A percentile compares a stretch with the other conserved stretches of the same genome.
Conservation (phyloP, 2,888 invertebrate genomes). For the Cordilura impudica region DNA sequence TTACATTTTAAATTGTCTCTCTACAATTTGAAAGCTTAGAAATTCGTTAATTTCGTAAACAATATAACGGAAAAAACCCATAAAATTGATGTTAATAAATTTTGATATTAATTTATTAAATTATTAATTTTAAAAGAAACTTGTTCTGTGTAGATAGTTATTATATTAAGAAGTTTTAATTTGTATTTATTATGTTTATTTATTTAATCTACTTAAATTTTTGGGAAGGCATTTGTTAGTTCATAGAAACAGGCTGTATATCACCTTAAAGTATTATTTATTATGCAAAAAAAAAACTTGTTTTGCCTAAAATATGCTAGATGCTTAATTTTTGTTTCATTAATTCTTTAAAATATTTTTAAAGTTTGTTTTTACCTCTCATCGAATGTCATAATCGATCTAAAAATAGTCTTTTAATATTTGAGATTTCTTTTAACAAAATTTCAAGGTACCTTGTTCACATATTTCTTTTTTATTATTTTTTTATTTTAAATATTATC, state of each 20-base stretch:
- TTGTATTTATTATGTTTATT: neutral
- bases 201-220: conserved; percentile 7
- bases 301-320: neutral
- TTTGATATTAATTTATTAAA: neutral
- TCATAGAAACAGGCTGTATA: conserved; percentile 1
- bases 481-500: no score
- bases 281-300: neutral
- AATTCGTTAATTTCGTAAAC: neutral
- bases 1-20: conserved; percentile 37
- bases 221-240: neutral
- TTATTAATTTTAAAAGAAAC: neutral
- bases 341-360: neutral
- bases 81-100: neutral
- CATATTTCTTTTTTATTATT: no score
- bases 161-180: neutral
- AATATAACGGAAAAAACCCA: neutral
- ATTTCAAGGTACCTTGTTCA: no score
- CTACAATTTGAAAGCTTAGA: conserved; percentile 26
- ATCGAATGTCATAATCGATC: neutral
- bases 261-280: neutral
- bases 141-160: neutral
- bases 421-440: no score
- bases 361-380: neutral
- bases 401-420: neutral
- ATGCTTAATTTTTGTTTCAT: neutral